phyloP scores from a whole-genome alignment of 2,113 vertebrate species.

The Miniopterus natalensis region DNA sequence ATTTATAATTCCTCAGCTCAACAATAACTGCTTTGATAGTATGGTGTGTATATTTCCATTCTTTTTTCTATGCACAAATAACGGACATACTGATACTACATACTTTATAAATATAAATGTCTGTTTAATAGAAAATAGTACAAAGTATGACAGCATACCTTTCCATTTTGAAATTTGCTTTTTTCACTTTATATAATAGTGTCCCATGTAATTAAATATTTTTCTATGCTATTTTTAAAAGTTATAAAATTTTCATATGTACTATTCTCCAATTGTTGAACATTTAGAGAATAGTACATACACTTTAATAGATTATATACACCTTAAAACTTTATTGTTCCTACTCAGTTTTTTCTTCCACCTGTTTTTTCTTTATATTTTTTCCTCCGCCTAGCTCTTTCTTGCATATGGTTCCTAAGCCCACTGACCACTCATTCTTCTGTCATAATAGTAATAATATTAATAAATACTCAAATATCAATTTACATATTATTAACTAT shows the following conservation, averaged over 20 bases:
- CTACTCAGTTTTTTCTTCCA: not conserved
- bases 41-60: not conserved
- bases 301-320: not conserved
- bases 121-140: not conserved
- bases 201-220: not conserved
- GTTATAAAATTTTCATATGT: no score
- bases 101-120: not conserved
- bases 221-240: not conserved
- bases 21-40: not conserved
- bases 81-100: not conserved
- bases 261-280: no score
- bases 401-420: not conserved
- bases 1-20: not conserved
- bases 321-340: not conserved
- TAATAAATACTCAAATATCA: not conserved
- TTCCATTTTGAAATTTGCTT: not conserved
- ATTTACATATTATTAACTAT: not conserved
- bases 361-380: not conserved
- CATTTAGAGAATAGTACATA: no score
- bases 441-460: not conserved
- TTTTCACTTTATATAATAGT: not conserved
- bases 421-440: not conserved
- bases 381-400: not conserved
- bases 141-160: not conserved
- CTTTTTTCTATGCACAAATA: not conserved